phyloP scores from a whole-genome alignment of 2,797 vertebrate genomes.

The Tamandua tetradactyla region DNA sequence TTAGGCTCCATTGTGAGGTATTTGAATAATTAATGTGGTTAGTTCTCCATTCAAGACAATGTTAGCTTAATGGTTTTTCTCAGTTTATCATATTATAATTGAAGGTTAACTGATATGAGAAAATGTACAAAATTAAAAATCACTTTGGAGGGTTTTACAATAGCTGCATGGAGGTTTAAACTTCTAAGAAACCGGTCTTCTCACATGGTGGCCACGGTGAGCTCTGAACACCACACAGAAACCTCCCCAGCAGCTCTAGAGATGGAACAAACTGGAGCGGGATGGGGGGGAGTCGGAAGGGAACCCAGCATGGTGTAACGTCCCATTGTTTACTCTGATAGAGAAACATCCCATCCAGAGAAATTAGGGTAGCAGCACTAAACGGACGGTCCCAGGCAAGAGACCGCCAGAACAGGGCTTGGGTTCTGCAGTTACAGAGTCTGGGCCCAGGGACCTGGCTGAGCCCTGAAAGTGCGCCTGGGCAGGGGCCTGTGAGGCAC shows the following conservation, averaged over 20 bases:
- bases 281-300: not conserved
- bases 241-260: not conserved
- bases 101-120: not conserved
- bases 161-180: not conserved
- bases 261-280: not conserved
- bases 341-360: not conserved
- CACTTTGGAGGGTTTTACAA: not conserved
- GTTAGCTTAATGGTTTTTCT: not conserved
- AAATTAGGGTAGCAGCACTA: not conserved
- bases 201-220: not conserved
- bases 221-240: not conserved
- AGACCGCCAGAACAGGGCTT: not conserved
- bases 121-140: constrained; percentile 16
- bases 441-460: not conserved
- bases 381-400: not conserved
- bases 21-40: not conserved
- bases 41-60: not conserved
- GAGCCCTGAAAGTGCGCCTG: not conserved
- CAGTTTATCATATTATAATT: not conserved
- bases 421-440: not conserved
- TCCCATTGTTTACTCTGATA: not conserved
- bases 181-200: not conserved
- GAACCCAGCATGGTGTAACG: not conserved
- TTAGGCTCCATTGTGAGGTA: not conserved
- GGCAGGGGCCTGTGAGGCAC: too few relatives aligned